Percentiles rank a stretch among this genome's conserved stretches.
Evolutionary conservation across 1,140 invertebrate species (phyloP).

Genomic region (Helicoverpa zea): DNA sequence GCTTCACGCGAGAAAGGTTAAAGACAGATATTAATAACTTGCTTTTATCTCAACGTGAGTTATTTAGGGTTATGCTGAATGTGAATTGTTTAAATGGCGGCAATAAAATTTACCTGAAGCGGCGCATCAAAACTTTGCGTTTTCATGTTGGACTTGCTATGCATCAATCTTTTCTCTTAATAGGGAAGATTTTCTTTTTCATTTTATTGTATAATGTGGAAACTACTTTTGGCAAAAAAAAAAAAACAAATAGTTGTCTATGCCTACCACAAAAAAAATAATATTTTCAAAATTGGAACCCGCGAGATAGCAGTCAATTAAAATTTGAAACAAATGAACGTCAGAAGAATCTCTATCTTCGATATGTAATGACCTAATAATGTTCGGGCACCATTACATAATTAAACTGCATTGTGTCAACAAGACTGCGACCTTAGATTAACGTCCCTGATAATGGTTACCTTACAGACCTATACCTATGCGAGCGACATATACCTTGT

Average conservation of each 20-base stretch:
- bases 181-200: too few relatives aligned
- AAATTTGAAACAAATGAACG: background rate
- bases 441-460: constrained; percentile 44
- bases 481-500: constrained; percentile 35
- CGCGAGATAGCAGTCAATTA: too few relatives aligned
- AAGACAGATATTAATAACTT: constrained; percentile 35
- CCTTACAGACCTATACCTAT: constrained; percentile 46
- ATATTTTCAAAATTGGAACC: too few relatives aligned
- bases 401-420: constrained; percentile 41
- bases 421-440: constrained; percentile 43
- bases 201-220: too few relatives aligned
- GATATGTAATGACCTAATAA: constrained; percentile 4
- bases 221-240: too few relatives aligned
- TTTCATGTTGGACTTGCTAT: too few relatives aligned
- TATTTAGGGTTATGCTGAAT: constrained; percentile 16
- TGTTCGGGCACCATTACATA: constrained; percentile 18
- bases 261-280: too few relatives aligned
- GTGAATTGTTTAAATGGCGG: background rate
- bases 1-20: constrained; percentile 24
- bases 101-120: constrained; percentile 22
- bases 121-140: too few relatives aligned
- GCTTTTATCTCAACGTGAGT: constrained; percentile 22
- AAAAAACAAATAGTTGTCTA: too few relatives aligned
- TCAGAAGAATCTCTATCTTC: background rate
- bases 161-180: too few relatives aligned